Percentiles rank a stretch among this genome's conserved stretches.
Evolutionary conservation across 2,797 vertebrate genomes (phyloP).

Genomic region (Eleutherodactylus coqui): DNA sequence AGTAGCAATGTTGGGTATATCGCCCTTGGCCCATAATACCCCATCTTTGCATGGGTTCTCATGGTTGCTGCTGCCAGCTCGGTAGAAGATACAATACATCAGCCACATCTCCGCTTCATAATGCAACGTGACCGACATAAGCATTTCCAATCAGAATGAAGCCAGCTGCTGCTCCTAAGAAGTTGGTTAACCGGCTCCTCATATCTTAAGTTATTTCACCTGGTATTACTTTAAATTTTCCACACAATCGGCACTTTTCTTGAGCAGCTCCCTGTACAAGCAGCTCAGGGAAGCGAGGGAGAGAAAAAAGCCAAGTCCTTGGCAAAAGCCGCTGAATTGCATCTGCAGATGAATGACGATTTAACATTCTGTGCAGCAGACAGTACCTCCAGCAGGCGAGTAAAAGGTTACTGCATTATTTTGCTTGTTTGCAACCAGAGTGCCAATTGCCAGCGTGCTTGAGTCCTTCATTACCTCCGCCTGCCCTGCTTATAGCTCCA

Average conservation of each 20-base stretch:
- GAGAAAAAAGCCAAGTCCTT: constrained; percentile 74
- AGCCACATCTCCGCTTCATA: constrained; percentile 67
- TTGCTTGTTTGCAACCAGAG: constrained; percentile 76
- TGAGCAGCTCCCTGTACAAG: constrained; percentile 73
- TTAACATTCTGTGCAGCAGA: constrained; percentile 82
- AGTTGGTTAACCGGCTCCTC: constrained; percentile 68
- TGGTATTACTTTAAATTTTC: constrained; percentile 73
- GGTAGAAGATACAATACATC: constrained; percentile 66
- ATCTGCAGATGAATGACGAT: constrained; percentile 82
- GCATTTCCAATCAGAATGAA: constrained; percentile 67
- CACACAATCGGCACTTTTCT: constrained; percentile 68
- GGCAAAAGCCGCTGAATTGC: constrained; percentile 77
- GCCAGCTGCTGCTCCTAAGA: constrained; percentile 67
- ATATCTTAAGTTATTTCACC: constrained; percentile 71
- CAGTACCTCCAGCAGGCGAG: constrained; percentile 81
- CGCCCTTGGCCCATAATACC: constrained; percentile 69
- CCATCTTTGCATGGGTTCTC: constrained; percentile 71
- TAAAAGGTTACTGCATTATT: constrained; percentile 83
- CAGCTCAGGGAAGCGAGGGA: constrained; percentile 65
- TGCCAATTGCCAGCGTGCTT: constrained; percentile 68
- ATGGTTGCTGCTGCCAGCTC: constrained; percentile 67
- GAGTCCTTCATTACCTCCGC: constrained; percentile 65
- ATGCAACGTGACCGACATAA: constrained; percentile 62
- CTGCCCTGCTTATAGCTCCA: constrained; percentile 69
- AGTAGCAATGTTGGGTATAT: constrained; percentile 63